These are phyloP conservation scores for Aricia agestis DNA, from an alignment of 1,140 invertebrate species.

Conservation along the genomic window DNA sequence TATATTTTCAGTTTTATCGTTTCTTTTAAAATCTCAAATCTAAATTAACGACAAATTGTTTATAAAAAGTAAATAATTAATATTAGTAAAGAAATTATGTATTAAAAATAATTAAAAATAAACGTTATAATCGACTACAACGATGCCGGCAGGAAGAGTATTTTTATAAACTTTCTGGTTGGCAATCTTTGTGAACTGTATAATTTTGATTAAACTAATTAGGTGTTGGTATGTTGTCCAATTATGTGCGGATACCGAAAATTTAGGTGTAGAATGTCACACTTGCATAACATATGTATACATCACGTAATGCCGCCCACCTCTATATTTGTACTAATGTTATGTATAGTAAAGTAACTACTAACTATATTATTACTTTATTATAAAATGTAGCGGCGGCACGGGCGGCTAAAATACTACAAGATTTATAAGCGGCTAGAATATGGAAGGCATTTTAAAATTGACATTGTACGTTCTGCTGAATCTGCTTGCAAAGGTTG, in stretches of 20 bases:
- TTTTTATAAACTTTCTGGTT: too few species aligned
- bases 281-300: not conserved
- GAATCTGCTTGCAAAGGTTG: conserved; percentile 24
- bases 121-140: too few species aligned
- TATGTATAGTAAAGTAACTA: too few species aligned
- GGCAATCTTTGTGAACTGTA: not conserved
- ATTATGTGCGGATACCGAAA: not conserved
- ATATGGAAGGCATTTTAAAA: not conserved
- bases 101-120: too few species aligned
- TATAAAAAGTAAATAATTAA: too few species aligned
- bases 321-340: not conserved
- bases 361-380: not conserved
- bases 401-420: not conserved
- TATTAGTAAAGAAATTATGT: too few species aligned
- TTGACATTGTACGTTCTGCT: conserved; percentile 13
- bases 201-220: not conserved
- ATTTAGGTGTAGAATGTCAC: not conserved
- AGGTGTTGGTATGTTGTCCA: not conserved
- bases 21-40: too few species aligned
- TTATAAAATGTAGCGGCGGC: not conserved
- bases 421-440: not conserved
- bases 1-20: too few species aligned
- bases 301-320: not conserved
- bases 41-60: too few species aligned
- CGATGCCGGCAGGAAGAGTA: too few species aligned